phyloP scores from a whole-genome alignment of 2,888 invertebrate genomes.

The Perdita meconis region DNA sequence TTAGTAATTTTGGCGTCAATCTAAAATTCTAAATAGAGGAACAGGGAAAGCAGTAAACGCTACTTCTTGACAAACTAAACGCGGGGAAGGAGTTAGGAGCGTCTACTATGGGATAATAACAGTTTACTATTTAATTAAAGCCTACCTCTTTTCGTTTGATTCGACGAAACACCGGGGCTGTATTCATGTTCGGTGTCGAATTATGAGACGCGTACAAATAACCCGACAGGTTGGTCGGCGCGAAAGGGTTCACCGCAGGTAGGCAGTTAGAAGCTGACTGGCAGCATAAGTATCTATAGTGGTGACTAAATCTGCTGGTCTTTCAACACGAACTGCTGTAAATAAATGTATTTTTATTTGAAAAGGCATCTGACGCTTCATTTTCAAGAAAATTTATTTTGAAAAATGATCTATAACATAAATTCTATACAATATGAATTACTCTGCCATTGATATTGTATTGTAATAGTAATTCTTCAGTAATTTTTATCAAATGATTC shows the following conservation, averaged over 20 bases:
- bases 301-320: not conserved
- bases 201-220: conserved; percentile 39
- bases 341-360: too few species aligned
- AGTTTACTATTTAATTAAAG: conserved; percentile 30
- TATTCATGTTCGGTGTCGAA: conserved; percentile 40
- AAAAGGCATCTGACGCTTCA: too few species aligned
- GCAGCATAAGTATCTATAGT: conserved; percentile 47
- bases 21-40: not conserved
- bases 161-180: conserved; percentile 20
- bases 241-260: conserved; percentile 47
- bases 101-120: conserved; percentile 30
- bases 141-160: conserved; percentile 2
- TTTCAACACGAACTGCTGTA: not conserved
- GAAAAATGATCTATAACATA: too few species aligned
- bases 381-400: too few species aligned
- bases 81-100: not conserved
- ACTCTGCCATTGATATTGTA: too few species aligned
- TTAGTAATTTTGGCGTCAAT: not conserved
- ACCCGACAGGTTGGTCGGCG: conserved; percentile 33
- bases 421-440: too few species aligned
- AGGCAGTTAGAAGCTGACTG: conserved; percentile 34
- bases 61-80: not conserved
- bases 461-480: too few species aligned
- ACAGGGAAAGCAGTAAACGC: not conserved
- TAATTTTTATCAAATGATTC: too few species aligned